Conservation (phyloP, 2,888 invertebrate genomes). For the Acanthopleura granulata region DNA sequence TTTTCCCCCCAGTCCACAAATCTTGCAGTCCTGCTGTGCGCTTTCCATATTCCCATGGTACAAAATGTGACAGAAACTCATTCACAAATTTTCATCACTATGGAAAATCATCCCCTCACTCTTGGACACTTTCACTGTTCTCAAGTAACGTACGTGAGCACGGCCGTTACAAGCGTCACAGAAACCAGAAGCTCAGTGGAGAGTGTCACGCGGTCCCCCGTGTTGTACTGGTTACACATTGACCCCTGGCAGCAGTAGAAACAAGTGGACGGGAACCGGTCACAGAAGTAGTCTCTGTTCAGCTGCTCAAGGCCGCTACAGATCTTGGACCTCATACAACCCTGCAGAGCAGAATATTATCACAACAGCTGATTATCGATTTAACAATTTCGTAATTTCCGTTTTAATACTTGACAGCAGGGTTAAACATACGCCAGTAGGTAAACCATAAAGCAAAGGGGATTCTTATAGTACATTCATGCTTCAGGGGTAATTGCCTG, state of each 20-base stretch:
- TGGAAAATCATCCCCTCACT: too few relatives aligned
- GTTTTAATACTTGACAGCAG: not conserved
- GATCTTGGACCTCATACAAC: not conserved
- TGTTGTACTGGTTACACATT: conserved; percentile 5
- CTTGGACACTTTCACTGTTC: too few relatives aligned
- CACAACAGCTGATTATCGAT: not conserved
- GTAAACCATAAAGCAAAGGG: too few relatives aligned
- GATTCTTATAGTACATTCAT: not conserved
- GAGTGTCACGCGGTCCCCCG: not conserved
- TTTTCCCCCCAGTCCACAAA: too few relatives aligned
- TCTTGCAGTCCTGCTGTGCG: too few relatives aligned
- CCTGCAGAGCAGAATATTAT: not conserved
- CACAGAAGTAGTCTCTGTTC: conserved; percentile 5
- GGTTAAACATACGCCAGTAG: too few relatives aligned
- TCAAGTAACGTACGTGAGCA: too few relatives aligned
- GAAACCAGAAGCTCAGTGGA: too few relatives aligned
- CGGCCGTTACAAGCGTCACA: too few relatives aligned
- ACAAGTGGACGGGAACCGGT: not conserved
- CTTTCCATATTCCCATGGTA: too few relatives aligned
- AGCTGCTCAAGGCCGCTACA: not conserved
- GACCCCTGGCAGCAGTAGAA: not conserved
- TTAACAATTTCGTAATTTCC: not conserved
- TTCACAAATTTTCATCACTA: too few relatives aligned
- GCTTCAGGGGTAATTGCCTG: not conserved
- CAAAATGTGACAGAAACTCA: too few relatives aligned